phyloP scores from a whole-genome alignment of 2,888 invertebrate genomes.

The Anagyrus pseudococci region DNA sequence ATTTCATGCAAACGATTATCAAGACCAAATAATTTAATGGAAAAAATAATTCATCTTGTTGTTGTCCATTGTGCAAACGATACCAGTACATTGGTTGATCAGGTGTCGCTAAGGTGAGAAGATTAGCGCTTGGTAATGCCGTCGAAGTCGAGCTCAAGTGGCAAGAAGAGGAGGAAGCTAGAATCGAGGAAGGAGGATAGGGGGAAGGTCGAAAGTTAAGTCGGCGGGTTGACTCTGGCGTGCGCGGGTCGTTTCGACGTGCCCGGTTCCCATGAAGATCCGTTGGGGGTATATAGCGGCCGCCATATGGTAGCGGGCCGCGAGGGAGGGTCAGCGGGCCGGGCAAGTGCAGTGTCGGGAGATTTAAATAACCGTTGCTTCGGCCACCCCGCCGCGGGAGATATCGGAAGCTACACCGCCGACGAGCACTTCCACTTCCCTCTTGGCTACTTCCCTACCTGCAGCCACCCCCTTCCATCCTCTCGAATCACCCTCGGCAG shows the following conservation, averaged over 20 bases:
- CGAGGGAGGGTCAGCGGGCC: constrained; percentile 35
- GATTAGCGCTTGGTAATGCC: no score
- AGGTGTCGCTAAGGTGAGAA: no score
- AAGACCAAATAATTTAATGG: no score
- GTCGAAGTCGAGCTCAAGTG: no score
- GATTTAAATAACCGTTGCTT: constrained; percentile 63
- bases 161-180: no score
- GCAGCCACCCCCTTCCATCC: neutral
- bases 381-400: no score
- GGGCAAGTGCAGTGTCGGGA: constrained; percentile 58
- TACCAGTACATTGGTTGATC: no score
- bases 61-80: neutral
- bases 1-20: no score
- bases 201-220: constrained; percentile 33
- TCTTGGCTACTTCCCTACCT: constrained; percentile 11
- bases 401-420: constrained; percentile 33
- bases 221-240: neutral
- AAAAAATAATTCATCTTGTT: no score
- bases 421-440: constrained; percentile 25
- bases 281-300: constrained; percentile 54
- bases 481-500: neutral
- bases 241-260: no score
- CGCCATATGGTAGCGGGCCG: constrained; percentile 30
- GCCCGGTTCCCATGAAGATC: constrained; percentile 61
- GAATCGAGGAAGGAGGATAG: neutral